A percentile compares a stretch with the other conserved stretches of the same genome.
phyloP scores from a whole-genome alignment of 1,140 invertebrate species.

The Grapholita molesta region DNA sequence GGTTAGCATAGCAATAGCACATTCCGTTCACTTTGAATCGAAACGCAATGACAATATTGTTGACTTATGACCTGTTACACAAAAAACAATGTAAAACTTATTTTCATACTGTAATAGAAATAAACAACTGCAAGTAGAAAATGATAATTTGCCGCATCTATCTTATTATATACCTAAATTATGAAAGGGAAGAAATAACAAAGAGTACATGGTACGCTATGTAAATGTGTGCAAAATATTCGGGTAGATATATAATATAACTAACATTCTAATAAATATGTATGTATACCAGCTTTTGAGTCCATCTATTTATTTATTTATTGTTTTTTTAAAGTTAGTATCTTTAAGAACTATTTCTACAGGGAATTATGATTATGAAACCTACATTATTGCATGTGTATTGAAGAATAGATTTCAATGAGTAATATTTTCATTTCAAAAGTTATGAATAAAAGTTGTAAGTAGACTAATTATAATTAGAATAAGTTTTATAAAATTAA shows the following conservation, averaged over 20 bases:
- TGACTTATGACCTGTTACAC: conserved; percentile 25
- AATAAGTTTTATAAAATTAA: neutral
- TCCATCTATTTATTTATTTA: neutral
- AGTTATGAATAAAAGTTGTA: neutral
- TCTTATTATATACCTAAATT: neutral
- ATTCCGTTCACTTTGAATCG: conserved; percentile 24
- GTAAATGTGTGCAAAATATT: conserved; percentile 16
- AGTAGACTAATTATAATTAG: neutral
- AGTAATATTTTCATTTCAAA: neutral
- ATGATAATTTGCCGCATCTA: neutral
- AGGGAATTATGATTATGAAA: conserved; percentile 20
- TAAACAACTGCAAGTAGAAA: neutral
- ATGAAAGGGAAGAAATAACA: neutral
- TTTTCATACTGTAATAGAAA: conserved; percentile 21
- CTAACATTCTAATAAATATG: no score
- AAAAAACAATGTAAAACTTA: conserved; percentile 22
- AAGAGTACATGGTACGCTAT: neutral
- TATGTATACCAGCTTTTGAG: no score
- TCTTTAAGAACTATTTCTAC: conserved; percentile 25
- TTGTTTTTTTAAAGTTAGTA: neutral
- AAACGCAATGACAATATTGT: conserved; percentile 44
- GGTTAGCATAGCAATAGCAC: neutral
- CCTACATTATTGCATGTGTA: neutral
- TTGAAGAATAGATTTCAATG: neutral
- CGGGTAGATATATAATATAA: neutral